Percentiles rank a stretch among this genome's conserved stretches.
phyloP scores from a whole-genome alignment of 2,797 vertebrate genomes.

The Sebastes iracundus region DNA sequence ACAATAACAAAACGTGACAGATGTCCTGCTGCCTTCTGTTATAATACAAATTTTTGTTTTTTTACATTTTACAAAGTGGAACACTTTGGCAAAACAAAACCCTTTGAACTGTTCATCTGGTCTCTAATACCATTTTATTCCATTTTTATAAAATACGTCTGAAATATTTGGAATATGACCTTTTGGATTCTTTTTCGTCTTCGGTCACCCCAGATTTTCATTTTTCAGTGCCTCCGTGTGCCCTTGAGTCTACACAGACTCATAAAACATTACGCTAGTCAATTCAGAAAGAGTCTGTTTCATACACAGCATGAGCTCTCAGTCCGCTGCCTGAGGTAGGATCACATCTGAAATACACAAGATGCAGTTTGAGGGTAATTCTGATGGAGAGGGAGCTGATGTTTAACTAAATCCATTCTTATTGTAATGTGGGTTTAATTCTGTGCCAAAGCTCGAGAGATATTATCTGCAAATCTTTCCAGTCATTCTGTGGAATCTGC shows the following conservation, averaged over 20 bases:
- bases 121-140: neutral
- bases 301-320: conserved; percentile 14
- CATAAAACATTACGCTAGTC: neutral
- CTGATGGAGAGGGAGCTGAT: conserved; percentile 4
- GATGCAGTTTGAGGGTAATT: conserved; percentile 20
- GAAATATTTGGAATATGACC: neutral
- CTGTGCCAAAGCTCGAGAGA: neutral
- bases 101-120: neutral
- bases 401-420: conserved; percentile 38
- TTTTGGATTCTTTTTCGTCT: neutral
- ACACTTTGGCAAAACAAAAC: conserved; percentile 11
- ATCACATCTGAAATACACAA: conserved; percentile 38
- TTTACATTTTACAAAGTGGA: neutral
- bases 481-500: conserved; percentile 6
- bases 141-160: neutral
- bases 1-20: neutral
- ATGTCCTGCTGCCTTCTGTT: neutral
- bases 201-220: neutral
- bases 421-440: conserved; percentile 20
- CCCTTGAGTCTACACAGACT: neutral
- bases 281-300: conserved; percentile 17
- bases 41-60: neutral
- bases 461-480: conserved; percentile 5
- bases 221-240: neutral
- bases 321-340: conserved; percentile 23